Percentiles rank a stretch among this genome's conserved stretches.
Conservation (phyloP, 2,797 vertebrate genomes). For the Siniperca obscura region DNA sequence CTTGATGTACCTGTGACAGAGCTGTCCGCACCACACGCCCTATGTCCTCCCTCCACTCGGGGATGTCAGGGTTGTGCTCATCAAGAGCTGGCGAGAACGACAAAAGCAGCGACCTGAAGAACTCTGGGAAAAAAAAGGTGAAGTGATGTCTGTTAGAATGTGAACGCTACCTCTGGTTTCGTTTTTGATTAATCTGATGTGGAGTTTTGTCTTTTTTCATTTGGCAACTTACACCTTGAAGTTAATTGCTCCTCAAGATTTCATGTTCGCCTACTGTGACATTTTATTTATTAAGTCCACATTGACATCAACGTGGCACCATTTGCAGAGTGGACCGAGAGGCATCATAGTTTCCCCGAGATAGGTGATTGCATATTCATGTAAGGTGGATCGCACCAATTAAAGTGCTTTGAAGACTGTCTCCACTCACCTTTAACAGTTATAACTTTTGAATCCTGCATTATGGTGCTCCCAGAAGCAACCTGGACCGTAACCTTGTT, state of each 20-base stretch:
- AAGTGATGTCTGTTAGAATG: constrained; percentile 55
- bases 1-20: constrained; percentile 89
- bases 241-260: constrained; percentile 78
- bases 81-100: constrained; percentile 97
- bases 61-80: constrained; percentile 96
- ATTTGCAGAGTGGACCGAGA: constrained; percentile 52
- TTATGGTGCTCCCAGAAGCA: constrained; percentile 89
- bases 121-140: constrained; percentile 81
- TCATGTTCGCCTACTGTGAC: constrained; percentile 69
- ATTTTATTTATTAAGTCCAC: constrained; percentile 75
- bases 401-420: constrained; percentile 70
- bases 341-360: constrained; percentile 37
- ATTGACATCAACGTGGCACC: constrained; percentile 56
- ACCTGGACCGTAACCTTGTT: constrained; percentile 95
- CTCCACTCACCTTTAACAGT: constrained; percentile 91
- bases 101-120: constrained; percentile 94
- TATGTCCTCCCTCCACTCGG: constrained; percentile 96
- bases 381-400: constrained; percentile 61
- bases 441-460: constrained; percentile 93
- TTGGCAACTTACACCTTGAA: constrained; percentile 70
- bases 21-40: constrained; percentile 92
- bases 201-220: constrained; percentile 77
- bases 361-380: constrained; percentile 75
- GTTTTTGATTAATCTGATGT: constrained; percentile 74
- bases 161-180: constrained; percentile 59